Percentiles rank a stretch among this genome's conserved stretches.
phyloP scores from a whole-genome alignment of 2,797 vertebrate genomes.

The Xenentodon cancila region DNA sequence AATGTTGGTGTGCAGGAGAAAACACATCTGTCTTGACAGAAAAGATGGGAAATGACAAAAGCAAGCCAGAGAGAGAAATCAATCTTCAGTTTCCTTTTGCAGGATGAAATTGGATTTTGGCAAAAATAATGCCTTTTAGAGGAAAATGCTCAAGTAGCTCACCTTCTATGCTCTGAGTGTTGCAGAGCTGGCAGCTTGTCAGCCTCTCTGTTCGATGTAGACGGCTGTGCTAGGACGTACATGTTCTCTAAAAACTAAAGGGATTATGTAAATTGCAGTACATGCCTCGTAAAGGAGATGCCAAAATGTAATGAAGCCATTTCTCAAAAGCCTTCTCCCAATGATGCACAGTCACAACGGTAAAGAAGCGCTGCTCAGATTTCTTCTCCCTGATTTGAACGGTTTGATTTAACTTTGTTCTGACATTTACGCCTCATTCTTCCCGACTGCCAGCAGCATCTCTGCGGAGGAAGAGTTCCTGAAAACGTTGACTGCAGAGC shows the following conservation, averaged over 20 bases:
- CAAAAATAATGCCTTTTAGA: conserved; percentile 40
- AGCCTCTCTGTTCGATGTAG: neutral
- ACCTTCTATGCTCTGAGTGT: conserved; percentile 3
- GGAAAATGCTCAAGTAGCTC: conserved; percentile 12
- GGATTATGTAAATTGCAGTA: neutral
- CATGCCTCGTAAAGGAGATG: neutral
- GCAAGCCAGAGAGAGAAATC: conserved; percentile 49
- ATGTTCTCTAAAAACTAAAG: conserved; percentile 3
- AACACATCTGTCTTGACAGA: conserved; percentile 35
- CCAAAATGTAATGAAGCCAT: neutral
- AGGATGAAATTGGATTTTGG: conserved; percentile 63
- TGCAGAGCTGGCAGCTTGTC: conserved; percentile 7
- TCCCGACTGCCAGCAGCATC: conserved; percentile 17
- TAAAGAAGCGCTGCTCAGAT: conserved; percentile 24
- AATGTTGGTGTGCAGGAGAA: conserved; percentile 13
- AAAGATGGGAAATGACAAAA: conserved; percentile 52
- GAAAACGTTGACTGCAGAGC: conserved; percentile 13
- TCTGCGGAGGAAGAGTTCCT: conserved; percentile 14
- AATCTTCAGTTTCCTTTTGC: conserved; percentile 49
- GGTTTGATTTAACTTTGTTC: conserved; percentile 56
- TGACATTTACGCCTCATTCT: conserved; percentile 41
- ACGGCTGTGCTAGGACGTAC: neutral
- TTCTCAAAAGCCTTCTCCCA: conserved; percentile 4
- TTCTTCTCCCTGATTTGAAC: conserved; percentile 19
- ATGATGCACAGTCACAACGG: neutral